Conservation (phyloP, 2,113 vertebrate genomes). For the Calyptommatus sinebrachiatus region DNA sequence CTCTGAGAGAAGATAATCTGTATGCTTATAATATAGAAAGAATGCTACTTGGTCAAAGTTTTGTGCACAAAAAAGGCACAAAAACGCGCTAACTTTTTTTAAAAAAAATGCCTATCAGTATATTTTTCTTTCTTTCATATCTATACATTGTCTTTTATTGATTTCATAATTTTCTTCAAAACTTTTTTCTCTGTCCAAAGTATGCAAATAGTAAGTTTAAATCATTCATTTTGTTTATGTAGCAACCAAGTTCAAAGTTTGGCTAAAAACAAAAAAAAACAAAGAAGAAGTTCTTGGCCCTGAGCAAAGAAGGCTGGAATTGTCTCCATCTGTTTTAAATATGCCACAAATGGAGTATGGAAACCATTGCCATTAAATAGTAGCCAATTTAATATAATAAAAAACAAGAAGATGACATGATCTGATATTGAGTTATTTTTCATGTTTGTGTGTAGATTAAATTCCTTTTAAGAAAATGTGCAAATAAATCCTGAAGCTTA, state of each 20-base stretch:
- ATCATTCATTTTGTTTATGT: constrained; percentile 73
- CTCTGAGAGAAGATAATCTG: constrained; percentile 3
- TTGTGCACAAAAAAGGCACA: constrained; percentile 15
- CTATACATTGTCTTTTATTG: constrained; percentile 50
- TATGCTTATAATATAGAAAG: not conserved
- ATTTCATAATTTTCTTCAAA: constrained; percentile 47
- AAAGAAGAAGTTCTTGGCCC: constrained; percentile 72
- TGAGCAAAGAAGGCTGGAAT: constrained; percentile 65
- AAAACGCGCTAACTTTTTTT: constrained; percentile 20
- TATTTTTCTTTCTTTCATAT: constrained; percentile 33
- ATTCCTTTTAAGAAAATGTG: constrained; percentile 58
- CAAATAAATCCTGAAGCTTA: constrained; percentile 21
- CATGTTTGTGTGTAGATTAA: constrained; percentile 53
- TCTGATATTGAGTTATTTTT: constrained; percentile 60
- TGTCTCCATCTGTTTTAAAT: constrained; percentile 70
- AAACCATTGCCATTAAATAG: constrained; percentile 56
- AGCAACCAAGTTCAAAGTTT: constrained; percentile 68
- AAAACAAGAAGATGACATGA: constrained; percentile 36
- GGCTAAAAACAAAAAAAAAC: constrained; percentile 69
- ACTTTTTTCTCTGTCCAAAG: constrained; percentile 64
- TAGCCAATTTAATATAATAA: constrained; percentile 60
- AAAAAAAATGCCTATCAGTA: not conserved
- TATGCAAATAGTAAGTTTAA: constrained; percentile 66
- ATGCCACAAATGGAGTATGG: constrained; percentile 62
- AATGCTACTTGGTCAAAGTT: constrained; percentile 7